Base-by-base conservation (phyloP, 2,113 vertebrate species). In the Limanda limanda region DNA sequence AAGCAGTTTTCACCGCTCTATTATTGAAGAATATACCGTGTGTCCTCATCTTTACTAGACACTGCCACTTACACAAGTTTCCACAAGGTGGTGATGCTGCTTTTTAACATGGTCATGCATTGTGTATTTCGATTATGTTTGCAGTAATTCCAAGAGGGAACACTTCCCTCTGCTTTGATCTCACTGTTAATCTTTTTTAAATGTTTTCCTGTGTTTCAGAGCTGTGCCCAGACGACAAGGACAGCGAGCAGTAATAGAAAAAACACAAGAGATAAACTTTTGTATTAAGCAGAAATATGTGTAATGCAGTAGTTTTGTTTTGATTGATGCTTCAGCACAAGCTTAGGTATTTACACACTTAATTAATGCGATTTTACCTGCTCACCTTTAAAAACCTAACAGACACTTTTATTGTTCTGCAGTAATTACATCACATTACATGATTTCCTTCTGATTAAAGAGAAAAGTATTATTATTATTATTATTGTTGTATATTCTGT, bases 181-280 rank as follows among this genome's bases (percentile, higher is more conserved):
- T 48, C 0, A 40, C 8, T 27, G 10, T 74, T 69, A n/a, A 35
- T 57, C 12, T 57, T 40, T 31, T 31, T 68, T 66, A n/a, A 11
- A 54, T 68, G 21, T 51, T 42, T 69, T 64, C 25, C 17, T 79
- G 25, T 77, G 14, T 90, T 89, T 59, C 91, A 93, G 92, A 90
- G 82, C 75, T 93, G 80, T 93, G 92, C 58, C 83, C 86, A 5
- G 90, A 92, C 1, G 15, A 83, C 58, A 80, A 72, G 52, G 81
- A 88, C 6, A 76, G 15, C 82, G 76, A 92, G 51, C 68, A 59
- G 62, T 42, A 74, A 23, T 51, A 48, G 15, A 47, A 81, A 60
- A 47, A 57, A 24, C 23, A 2, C 0, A 52, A 35, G 42, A 71
- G 10, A 56, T 17, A 21, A 45, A 55, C 40, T 31, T 45, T 57